Base-by-base conservation (phyloP, 2,888 invertebrate genomes). In the Folsomia candida region DNA sequence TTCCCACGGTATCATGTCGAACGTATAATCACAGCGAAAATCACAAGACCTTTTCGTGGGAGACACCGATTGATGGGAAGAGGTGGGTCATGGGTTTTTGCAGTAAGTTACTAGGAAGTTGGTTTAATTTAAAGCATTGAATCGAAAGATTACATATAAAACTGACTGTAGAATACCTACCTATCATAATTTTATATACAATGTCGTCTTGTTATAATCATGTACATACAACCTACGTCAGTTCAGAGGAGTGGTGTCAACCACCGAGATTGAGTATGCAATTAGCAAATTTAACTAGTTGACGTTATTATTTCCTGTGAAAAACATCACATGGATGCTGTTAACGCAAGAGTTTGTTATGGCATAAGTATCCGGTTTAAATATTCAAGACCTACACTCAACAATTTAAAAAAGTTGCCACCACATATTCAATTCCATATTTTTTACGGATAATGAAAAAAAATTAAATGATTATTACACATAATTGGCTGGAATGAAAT, bases 211-310 rank as follows among this genome's bases (percentile, higher is more conserved):
- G n/a, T n/a, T n/a, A n/a, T n/a, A n/a, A n/a, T n/a, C n/a, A n/a
- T n/a, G n/a, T n/a, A n/a, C n/a, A n/a, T n/a, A n/a, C n/a, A n/a
- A n/a, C n/a, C n/a, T n/a, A n/a, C n/a, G n/a, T n/a, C n/a, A n/a
- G n/a, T n/a, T n/a, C n/a, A n/a, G 99, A 14, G 99, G 99, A 85
- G 99, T 99, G 84, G 97, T 99, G 1, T 96, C 96, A 58, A 98
- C 99, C 1, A 91, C 94, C 1, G 99, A 99, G 85, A 92, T 99
- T 14, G 98, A 99, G 84, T 94, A 91, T 6, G 90, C 93, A 78
- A 87, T 97, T 60, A 94, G 94, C 79, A 91, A 92, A 81, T 61
- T 66, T 18, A 88, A 89, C 72, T 91, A 94, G 80, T 89, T 90
- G 81, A 97, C 83, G 92, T 92, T 26, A 90, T 94, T 18, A 95